These are phyloP conservation scores for Hipposideros larvatus DNA, from an alignment of 2,797 vertebrate genomes.

Conservation along the genomic window DNA sequence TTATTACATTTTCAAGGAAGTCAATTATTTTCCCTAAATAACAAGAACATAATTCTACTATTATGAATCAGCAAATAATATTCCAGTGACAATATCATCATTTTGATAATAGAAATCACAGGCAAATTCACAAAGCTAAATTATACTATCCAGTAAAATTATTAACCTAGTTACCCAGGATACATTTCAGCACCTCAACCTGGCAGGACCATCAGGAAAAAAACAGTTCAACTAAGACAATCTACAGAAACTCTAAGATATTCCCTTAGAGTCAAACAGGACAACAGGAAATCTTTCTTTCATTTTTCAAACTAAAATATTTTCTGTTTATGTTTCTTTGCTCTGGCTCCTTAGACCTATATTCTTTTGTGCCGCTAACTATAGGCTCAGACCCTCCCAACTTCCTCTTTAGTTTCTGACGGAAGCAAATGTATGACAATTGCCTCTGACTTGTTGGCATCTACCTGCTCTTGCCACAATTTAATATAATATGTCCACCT, in stretches of 20 bases:
- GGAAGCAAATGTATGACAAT: neutral
- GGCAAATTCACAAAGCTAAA: neutral
- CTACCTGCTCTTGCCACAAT: neutral
- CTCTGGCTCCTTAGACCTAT: neutral
- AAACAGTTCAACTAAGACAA: neutral
- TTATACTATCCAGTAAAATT: neutral
- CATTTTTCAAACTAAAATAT: neutral
- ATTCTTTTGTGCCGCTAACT: neutral
- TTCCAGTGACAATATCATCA: neutral
- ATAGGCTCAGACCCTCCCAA: neutral
- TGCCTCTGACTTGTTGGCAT: neutral
- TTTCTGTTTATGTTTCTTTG: neutral
- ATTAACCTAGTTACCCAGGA: neutral
- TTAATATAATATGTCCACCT: neutral
- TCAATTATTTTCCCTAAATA: conserved; percentile 34
- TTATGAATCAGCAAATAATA: neutral
- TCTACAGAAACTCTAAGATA: neutral
- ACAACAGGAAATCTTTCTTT: neutral
- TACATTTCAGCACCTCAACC: neutral
- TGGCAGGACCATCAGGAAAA: neutral
- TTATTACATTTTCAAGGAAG: neutral
- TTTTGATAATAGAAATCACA: neutral
- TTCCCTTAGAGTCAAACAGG: neutral
- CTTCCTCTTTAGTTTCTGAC: neutral
- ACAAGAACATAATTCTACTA: neutral